Base-by-base conservation (phyloP, 2,797 vertebrate species). In the Phalloptychus januarius region DNA sequence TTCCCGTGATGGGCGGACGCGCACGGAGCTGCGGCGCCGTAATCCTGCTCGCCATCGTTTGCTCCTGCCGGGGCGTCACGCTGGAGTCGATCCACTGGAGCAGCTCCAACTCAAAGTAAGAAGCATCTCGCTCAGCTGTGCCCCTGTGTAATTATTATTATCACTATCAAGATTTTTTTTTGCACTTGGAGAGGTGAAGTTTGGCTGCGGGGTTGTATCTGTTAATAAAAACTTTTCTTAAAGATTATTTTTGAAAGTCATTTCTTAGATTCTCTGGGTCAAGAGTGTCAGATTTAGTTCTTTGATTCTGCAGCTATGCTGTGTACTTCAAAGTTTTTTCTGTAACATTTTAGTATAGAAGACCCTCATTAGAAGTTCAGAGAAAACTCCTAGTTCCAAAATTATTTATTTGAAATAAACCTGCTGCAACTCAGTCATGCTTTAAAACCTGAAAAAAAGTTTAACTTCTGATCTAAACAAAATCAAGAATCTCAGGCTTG, bases 1-100 rank as follows among this genome's bases (percentile, higher is more conserved):
- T 79, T 88, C 86, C 86, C 74, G 92, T 76, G 91, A 94, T 94
- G 94, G 93, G 92, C 92, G 88, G 75, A 82, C 69, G 80, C 85
- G 45, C 89, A 82, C 87, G 91, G 89, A 82, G 87, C 88, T 82
- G 86, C 89, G 79, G 75, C 52, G 87, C 87, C 74, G 52, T 86
- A 80, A 71, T 90, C 76, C 83, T 93, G 85, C 83, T 95, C 84
- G 79, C 86, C 82, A 16, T 91, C 76, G 28, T 86, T 23, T 80
- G 89, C 85, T 84, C 88, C 0, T 91, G 92, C 69, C 79, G 88
- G 28, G 93, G 95, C n/a, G 80, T 88, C 83, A 92, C 94, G 38
- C 85, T 96, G 88, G 95, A 95, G 74, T 94, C 95, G 42, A 82
- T 96, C 89, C 93, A 93, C 84, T 96, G 96, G 96, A 96, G 95